These are phyloP conservation scores for Cossypha caffra DNA, from an alignment of 2,797 vertebrate genomes.

Conservation along the genomic window DNA sequence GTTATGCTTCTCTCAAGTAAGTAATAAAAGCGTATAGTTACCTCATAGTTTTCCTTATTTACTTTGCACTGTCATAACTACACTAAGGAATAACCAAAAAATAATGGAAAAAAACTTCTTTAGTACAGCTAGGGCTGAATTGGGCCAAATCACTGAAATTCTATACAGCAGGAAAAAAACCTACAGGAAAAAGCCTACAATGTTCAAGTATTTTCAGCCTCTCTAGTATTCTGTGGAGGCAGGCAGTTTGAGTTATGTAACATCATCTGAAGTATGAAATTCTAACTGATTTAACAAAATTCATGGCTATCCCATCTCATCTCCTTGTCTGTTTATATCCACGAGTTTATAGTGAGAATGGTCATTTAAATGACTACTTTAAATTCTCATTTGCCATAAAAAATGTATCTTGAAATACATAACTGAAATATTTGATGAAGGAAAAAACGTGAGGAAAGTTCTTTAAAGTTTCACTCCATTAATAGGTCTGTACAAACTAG, in stretches of 20 bases:
- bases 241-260: neutral
- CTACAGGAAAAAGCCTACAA: accelerated
- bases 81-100: neutral
- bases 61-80: neutral
- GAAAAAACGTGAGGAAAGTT: neutral
- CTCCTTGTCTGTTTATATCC: neutral
- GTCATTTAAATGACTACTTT: neutral
- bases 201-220: neutral
- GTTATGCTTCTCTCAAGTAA: neutral
- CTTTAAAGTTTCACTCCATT: neutral
- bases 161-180: neutral
- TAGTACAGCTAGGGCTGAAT: accelerated
- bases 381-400: neutral
- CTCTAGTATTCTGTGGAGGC: neutral
- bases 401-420: neutral
- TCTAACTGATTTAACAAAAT: neutral
- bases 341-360: neutral
- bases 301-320: neutral
- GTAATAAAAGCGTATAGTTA: neutral
- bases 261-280: neutral
- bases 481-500: neutral
- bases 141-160: neutral
- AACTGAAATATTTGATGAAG: neutral
- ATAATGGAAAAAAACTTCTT: neutral
- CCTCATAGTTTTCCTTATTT: neutral